Conservation (phyloP, 2,888 invertebrate genomes). For the Hypolimnas misippus region DNA sequence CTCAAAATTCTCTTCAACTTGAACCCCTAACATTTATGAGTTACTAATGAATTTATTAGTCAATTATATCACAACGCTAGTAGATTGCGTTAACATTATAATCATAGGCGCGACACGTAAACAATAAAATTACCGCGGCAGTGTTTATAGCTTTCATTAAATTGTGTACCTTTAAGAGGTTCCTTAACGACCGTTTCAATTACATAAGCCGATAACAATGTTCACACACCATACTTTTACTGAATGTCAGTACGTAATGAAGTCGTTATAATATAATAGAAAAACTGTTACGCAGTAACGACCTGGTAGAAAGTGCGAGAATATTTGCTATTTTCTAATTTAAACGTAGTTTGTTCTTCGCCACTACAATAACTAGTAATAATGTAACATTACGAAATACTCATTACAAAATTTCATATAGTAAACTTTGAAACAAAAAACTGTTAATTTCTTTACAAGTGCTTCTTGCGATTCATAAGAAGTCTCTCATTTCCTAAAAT, state of each 20-base stretch:
- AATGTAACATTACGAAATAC: conserved; percentile 14
- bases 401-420: conserved; percentile 12
- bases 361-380: conserved; percentile 8
- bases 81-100: not conserved
- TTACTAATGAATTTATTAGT: not conserved
- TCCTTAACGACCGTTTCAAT: conserved; percentile 21
- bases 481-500: not conserved
- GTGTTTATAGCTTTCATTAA: conserved; percentile 24
- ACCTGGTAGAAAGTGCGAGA: conserved; percentile 71
- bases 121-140: not conserved
- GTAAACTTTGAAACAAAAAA: not conserved
- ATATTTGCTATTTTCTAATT: conserved; percentile 70
- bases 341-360: conserved; percentile 34
- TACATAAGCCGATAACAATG: conserved; percentile 34
- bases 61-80: not conserved
- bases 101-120: not conserved
- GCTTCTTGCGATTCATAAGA: not conserved
- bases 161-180: conserved; percentile 15
- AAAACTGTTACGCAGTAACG: conserved; percentile 69
- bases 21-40: too few relatives aligned
- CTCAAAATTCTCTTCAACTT: too few relatives aligned
- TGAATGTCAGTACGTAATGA: conserved; percentile 37
- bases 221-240: conserved; percentile 33
- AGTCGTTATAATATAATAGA: conserved; percentile 67
- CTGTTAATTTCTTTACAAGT: not conserved